Evolutionary conservation across 2,113 vertebrate genomes (phyloP).

Genomic region (Carassius auratus): DNA sequence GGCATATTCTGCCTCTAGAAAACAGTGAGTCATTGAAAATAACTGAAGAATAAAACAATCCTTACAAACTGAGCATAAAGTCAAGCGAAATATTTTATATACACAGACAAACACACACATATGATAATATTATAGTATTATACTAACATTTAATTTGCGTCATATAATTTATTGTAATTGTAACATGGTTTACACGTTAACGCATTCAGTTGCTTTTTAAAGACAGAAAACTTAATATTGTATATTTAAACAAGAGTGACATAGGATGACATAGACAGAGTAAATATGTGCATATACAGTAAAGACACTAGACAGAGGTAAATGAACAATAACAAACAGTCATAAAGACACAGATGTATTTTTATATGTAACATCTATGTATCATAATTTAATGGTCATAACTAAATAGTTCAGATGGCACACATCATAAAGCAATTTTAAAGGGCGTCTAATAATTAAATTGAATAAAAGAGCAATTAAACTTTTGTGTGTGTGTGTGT

Average conservation of each 20-base stretch:
- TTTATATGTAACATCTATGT: neutral
- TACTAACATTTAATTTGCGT: neutral
- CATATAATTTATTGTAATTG: neutral
- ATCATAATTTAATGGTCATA: neutral
- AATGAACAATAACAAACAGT: neutral
- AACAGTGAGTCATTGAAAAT: slow-evolving; percentile 50
- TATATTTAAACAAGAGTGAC: neutral
- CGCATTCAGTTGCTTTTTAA: neutral
- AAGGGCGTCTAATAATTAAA: too few relatives aligned
- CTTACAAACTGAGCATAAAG: neutral
- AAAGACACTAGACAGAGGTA: neutral
- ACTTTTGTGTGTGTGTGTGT: too few relatives aligned
- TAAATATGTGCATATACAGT: neutral
- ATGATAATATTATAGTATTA: neutral
- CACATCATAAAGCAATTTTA: neutral
- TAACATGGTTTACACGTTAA: too few relatives aligned
- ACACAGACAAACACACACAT: neutral
- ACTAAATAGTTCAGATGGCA: neutral
- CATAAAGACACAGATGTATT: neutral
- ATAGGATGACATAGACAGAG: too few relatives aligned
- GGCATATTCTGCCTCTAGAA: slow-evolving; percentile 68
- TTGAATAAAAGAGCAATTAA: neutral
- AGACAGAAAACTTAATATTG: neutral
- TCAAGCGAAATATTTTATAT: neutral
- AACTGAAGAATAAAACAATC: neutral